phyloP scores from a whole-genome alignment of 2,113 vertebrate genomes.

The Vanacampus margaritifer region DNA sequence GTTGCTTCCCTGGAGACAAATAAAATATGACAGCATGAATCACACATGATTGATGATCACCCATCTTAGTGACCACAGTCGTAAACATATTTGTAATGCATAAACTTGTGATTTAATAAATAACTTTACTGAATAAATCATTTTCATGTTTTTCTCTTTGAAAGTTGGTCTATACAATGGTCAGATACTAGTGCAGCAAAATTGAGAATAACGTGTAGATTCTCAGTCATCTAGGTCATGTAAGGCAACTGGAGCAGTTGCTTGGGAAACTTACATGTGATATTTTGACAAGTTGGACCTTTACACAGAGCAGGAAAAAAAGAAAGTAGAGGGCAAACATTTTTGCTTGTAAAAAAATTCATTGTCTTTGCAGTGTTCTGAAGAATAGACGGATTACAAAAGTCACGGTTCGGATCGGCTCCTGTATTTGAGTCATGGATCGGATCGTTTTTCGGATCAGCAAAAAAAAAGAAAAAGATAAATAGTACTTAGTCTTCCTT shows the following conservation, averaged over 20 bases:
- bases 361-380: no score
- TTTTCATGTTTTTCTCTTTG: not conserved
- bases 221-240: not conserved
- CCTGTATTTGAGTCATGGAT: no score
- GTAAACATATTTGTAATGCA: slow-evolving; percentile 5
- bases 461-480: no score
- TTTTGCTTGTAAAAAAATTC: no score
- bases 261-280: no score
- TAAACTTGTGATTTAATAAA: not conserved
- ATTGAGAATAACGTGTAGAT: not conserved
- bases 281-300: no score
- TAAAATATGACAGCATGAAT: slow-evolving; percentile 13
- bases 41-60: slow-evolving; percentile 22
- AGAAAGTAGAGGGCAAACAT: no score
- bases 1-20: not conserved
- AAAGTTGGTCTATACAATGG: not conserved
- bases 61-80: not conserved
- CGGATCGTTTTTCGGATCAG: no score
- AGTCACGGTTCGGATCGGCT: no score
- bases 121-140: not conserved
- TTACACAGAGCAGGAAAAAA: no score
- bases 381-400: no score
- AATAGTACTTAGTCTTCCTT: no score
- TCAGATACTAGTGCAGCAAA: not conserved
- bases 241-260: not conserved